These are phyloP conservation scores for Gobius niger DNA, from an alignment of 2,113 vertebrate species.

Conservation along the genomic window DNA sequence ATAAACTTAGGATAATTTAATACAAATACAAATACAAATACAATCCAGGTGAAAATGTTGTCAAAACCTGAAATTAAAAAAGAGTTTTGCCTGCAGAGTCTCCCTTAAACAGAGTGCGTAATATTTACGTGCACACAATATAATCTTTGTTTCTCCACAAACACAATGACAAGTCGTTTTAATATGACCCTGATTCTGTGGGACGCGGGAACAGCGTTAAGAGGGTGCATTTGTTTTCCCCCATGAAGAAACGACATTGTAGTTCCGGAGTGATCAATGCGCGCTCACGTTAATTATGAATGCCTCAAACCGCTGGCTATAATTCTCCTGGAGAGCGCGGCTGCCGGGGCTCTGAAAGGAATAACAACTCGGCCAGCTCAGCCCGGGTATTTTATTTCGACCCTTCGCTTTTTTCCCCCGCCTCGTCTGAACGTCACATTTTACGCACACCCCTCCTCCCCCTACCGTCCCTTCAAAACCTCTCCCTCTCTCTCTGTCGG, in stretches of 20 bases:
- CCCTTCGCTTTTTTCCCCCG: not conserved
- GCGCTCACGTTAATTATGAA: slow-evolving; percentile 26
- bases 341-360: not conserved
- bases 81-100: too few relatives aligned
- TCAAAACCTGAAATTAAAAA: too few relatives aligned
- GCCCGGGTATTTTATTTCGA: slow-evolving; percentile 6
- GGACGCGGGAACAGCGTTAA: not conserved
- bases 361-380: not conserved
- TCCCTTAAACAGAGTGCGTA: not conserved
- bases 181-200: not conserved
- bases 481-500: not conserved
- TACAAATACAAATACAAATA: too few relatives aligned
- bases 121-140: not conserved
- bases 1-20: too few relatives aligned
- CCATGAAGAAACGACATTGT: slow-evolving; percentile 26
- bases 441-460: slow-evolving; percentile 16
- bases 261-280: slow-evolving; percentile 1
- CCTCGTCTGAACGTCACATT: slow-evolving; percentile 11
- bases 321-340: slow-evolving; percentile 8
- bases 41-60: too few relatives aligned
- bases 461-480: not conserved
- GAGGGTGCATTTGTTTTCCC: not conserved
- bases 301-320: slow-evolving; percentile 6
- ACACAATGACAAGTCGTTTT: not conserved
- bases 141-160: not conserved